A percentile compares a stretch with the other conserved stretches of the same genome.
Evolutionary conservation across 2,888 invertebrate genomes (phyloP).

Genomic region (Stenotaenia linearis): DNA sequence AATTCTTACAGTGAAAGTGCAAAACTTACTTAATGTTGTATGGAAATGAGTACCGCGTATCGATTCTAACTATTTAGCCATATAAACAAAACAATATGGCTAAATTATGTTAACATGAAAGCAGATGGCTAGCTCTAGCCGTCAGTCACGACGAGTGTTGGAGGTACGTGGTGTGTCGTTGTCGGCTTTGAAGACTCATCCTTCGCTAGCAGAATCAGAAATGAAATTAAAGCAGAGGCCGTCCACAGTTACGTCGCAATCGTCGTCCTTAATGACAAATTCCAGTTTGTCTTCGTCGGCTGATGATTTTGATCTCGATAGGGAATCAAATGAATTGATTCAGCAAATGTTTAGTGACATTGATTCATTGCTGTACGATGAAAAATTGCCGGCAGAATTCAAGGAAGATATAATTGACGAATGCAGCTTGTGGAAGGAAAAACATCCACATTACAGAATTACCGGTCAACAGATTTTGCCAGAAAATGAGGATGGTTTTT

Average conservation of each 20-base stretch:
- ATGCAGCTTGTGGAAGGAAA: neutral
- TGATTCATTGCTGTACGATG: neutral
- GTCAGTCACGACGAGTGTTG: neutral
- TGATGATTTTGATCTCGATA: neutral
- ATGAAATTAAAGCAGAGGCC: neutral
- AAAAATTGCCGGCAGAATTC: neutral
- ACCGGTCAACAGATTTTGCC: neutral
- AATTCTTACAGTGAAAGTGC: neutral
- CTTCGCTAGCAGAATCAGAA: neutral
- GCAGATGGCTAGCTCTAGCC: neutral
- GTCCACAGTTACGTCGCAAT: neutral
- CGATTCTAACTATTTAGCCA: no score
- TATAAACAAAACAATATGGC: neutral
- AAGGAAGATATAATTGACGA: neutral
- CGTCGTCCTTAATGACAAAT: neutral
- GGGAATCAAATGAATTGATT: neutral
- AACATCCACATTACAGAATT: neutral
- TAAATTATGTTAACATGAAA: neutral
- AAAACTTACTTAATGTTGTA: neutral
- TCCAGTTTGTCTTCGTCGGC: neutral
- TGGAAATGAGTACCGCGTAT: neutral
- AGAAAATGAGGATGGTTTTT: neutral
- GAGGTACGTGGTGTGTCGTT: neutral
- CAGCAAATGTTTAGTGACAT: neutral
- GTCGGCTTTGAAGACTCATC: neutral